phyloP scores from a whole-genome alignment of 2,888 invertebrate genomes.

The Heterodera filipjevi region DNA sequence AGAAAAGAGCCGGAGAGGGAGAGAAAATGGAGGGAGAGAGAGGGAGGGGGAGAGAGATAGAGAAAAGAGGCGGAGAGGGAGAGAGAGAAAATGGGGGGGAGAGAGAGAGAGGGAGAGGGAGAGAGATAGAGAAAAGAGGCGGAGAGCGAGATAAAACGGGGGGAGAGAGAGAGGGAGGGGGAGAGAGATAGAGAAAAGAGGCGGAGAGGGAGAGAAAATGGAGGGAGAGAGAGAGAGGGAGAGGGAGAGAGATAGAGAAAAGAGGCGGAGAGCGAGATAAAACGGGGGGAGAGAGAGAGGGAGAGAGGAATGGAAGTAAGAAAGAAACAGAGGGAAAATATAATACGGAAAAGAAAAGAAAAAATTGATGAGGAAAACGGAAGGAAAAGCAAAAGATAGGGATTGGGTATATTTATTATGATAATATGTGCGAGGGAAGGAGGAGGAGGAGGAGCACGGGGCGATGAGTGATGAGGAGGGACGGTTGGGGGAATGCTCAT shows the following conservation, averaged over 20 bases:
- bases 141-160: not conserved
- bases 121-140: not conserved
- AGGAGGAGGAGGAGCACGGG: not conserved
- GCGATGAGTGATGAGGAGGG: not conserved
- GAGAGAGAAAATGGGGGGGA: not conserved
- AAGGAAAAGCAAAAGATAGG: not conserved
- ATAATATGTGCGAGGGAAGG: not conserved
- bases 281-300: too few species aligned
- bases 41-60: too few species aligned
- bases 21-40: too few species aligned
- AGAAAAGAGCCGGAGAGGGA: too few species aligned
- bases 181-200: too few species aligned
- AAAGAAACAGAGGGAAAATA: too few species aligned
- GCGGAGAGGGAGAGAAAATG: too few species aligned
- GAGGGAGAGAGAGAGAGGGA: too few species aligned
- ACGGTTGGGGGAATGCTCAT: not conserved
- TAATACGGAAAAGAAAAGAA: too few species aligned
- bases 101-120: not conserved
- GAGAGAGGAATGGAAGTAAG: too few species aligned
- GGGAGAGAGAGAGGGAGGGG: not conserved
- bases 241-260: too few species aligned
- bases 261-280: too few species aligned
- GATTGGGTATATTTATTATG: not conserved
- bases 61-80: not conserved
- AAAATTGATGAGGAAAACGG: not conserved